Evolutionary conservation across 2,113 vertebrate species (phyloP), one percentile per base, ranked within the genome.

Genomic region (Verasper variegatus): DNA sequence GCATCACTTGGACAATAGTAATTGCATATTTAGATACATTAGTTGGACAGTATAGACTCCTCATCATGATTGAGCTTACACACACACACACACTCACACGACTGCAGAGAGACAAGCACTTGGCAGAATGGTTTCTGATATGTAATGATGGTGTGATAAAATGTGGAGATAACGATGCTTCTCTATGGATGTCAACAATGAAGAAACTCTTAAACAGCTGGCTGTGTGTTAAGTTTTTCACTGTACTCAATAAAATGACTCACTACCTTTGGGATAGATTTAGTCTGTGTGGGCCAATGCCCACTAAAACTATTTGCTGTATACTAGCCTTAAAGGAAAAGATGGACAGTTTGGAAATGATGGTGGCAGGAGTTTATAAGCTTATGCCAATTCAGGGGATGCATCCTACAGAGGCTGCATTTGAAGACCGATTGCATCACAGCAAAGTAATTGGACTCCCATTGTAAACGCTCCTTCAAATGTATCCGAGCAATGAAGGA

Each of bases 1-100:
- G 70, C 66, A 73, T 80, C 75, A 56, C 40, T 72, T 68, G 59
- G 81, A 75, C 55, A 45, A 56, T 24, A 49, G 26, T 76, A 83
- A 85, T 78, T 81, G 74, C 64, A 57, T 71, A 47, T 40, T 81
- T 70, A 73, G 26, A 85, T 76, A 79, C 68, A 76, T 52, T 17
- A 68, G n/a, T 75, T 76, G 23, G 51, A 76, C 27, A 56, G 24
- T 59, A 63, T 18, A 27, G 68, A 61, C 68, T 59, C 45, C 71
- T 76, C 45, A 68, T 71, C 52, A 45, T 62, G 63, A 58, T 18
- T 18, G 49, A 54, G 45, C 63, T 60, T 13, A 45, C 31, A 15
- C 42, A 58, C 37, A 66, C 17, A 31, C 35, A 52, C 57, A 58
- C 55, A 20, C 6, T 49, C 5, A 45, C 11, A 21, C 13, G 7